Base-by-base conservation (phyloP, 2,888 invertebrate species). In the Julus scanicus region DNA sequence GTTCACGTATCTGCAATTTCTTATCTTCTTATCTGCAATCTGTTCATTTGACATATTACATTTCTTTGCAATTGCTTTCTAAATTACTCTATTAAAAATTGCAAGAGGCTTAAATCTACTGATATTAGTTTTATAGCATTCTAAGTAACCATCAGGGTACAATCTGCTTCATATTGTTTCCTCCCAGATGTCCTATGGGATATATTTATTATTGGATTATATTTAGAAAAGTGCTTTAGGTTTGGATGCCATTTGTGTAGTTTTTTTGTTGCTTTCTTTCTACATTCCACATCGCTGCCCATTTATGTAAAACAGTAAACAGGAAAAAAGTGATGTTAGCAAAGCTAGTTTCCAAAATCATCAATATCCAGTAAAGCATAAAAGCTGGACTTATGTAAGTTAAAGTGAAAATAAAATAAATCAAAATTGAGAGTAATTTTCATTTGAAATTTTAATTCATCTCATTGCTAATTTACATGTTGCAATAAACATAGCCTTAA, bases 331-430 rank as follows among this genome's bases (percentile, higher is more conserved):
- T 8, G 44, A 44, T 44, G 44, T 44, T 44, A n/a, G n/a, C n/a
- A 63, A n/a, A 63, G n/a, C 15, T 53, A 63, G 63, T 63, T 63
- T 63, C 63, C 15, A 63, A n/a, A 63, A 63, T n/a, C 15, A 53
- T 53, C 6, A 63, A 63, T n/a, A 63, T 63, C 63, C n/a, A 63
- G 63, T 63, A 63, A 17, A 63, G n/a, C 63, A 63, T n/a, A n/a
- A 15, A 53, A 9, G 3, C 53, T 53, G 53, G 53, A 53, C 17
- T 15, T 63, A 63, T 63, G 63, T 63, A 63, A 63, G 63, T 63
- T 63, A 63, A 53, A n/a, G n/a, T 63, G n/a, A 63, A n/a, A 63
- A n/a, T n/a, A 63, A 63, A 63, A n/a, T 63, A n/a, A 63, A 63
- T 5, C 63, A 63, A 5, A 84, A 84, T 84, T 84, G 6, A 20